Base-by-base conservation (phyloP, 2,888 invertebrate genomes). In the Pachymerium ferrugineum region DNA sequence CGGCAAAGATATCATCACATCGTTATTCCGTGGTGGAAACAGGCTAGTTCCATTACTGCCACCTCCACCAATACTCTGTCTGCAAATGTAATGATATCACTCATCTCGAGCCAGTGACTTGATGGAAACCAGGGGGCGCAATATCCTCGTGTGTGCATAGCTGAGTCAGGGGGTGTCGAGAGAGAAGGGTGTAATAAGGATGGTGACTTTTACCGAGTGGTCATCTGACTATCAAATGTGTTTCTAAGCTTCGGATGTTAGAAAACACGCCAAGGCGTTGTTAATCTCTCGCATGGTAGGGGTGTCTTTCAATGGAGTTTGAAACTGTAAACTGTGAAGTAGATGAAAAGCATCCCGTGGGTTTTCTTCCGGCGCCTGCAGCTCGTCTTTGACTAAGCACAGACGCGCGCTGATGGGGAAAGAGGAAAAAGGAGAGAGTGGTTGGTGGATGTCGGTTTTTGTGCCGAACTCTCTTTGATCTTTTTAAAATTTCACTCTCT, bases 21-120 rank as follows among this genome's bases (percentile, higher is more conserved):
- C 47, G 47, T 47, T 47, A 47, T 47, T 47, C 47, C 47, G 47
- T 47, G 47, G 47, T 47, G 47, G 47, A 47, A 47, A 47, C 47
- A 47, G 47, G 47, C 47, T 47, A 47, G 47, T 47, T 47, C 47
- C 47, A 47, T 47, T 47, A 47, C 47, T 47, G 47, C 47, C 47
- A 47, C 47, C 47, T 47, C 47, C 47, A n/a, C 47, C 47, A 47
- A 47, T 47, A 47, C 47, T 47, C 47, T 47, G 47, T 47, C 47
- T 47, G 47, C 47, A 47, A 47, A 47, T 47, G 47, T 47, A 47
- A 47, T 47, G 47, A 47, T 47, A 47, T 47, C 47, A 47, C 47
- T 47, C 47, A 47, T 47, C 47, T 47, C 47, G 47, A 47, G 14
- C 47, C 47, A 47, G 47, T 47, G 47, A 47, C 47, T 47, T 47